Base-by-base conservation (phyloP, 1,140 invertebrate species). In the Argopecten irradians region DNA sequence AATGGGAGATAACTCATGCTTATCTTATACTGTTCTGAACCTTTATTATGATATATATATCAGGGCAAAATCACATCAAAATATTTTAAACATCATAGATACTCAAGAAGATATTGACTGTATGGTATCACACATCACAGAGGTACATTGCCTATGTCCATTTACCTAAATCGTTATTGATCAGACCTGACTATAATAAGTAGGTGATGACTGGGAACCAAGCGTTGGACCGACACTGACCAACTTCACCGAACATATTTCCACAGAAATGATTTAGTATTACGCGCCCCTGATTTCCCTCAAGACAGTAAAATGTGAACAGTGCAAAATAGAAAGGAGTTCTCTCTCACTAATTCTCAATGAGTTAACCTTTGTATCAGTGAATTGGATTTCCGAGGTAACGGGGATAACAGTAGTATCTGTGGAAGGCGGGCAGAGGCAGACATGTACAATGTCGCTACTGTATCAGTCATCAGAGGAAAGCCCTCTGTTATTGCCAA, bases 311-410 rank as follows among this genome's bases (percentile, higher is more conserved):
- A 71, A 28, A 71, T 71, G 55, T 71, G n/a, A 71, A 71, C 1
- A 71, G 22, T 71, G n/a, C 28, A n/a, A 71, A 71, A n/a, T 71
- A 71, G 28, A 71, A 71, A 71, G 55, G 55, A 71, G 55, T 28
- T 71, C 55, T 28, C 55, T 71, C 55, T 28, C 55, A 28, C 55
- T 71, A 71, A 71, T 11, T 71, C 55, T 0, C 22, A 1, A 71
- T 28, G 55, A 71, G n/a, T 71, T 71, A 71, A 71, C 55, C 55
- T 71, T n/a, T 46, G 43, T 46, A 71, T 71, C 55, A 71, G 55
- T 71, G 22, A 71, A 71, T 71, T 3, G 55, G 55, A 71, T 71
- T 71, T n/a, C 55, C 55, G 16, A 71, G 28, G 22, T 71, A 71
- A 71, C 55, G 28, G 55, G 43, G n/a, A 28, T 71, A n/a, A 71